Evolutionary conservation across 2,797 vertebrate species (phyloP).

Genomic region (Oreochromis mossambicus): DNA sequence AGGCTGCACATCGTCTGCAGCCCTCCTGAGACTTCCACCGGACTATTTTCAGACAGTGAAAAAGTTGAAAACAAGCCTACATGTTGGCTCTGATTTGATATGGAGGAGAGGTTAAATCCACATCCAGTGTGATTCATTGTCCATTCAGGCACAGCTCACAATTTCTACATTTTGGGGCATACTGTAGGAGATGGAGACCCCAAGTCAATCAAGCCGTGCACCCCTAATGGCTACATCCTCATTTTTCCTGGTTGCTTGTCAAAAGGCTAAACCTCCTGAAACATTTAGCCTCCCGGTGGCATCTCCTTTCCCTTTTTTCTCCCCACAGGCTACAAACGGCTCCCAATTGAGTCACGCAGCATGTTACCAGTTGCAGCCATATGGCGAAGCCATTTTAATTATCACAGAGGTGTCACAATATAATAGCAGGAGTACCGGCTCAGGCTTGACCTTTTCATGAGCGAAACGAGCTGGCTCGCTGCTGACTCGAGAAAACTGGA

Average conservation of each 20-base stretch:
- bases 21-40: neutral
- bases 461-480: neutral
- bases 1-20: neutral
- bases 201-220: neutral
- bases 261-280: neutral
- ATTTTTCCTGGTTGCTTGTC: neutral
- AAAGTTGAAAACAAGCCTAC: neutral
- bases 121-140: neutral
- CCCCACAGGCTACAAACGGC: neutral
- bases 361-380: conserved; percentile 27
- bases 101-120: neutral
- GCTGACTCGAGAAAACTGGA: neutral
- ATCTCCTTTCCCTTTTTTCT: neutral
- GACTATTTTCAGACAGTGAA: neutral
- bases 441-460: conserved; percentile 53
- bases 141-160: neutral
- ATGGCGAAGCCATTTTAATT: conserved; percentile 59
- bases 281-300: neutral
- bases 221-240: neutral
- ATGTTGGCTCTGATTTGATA: neutral
- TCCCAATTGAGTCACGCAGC: conserved; percentile 20
- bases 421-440: conserved; percentile 1
- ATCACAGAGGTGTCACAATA: conserved; percentile 41
- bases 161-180: accelerated
- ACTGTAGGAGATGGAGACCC: neutral